Evolutionary conservation across 2,113 vertebrate species (phyloP), one percentile per base, ranked within the genome.

Genomic region (Salvelinus sp.): DNA sequence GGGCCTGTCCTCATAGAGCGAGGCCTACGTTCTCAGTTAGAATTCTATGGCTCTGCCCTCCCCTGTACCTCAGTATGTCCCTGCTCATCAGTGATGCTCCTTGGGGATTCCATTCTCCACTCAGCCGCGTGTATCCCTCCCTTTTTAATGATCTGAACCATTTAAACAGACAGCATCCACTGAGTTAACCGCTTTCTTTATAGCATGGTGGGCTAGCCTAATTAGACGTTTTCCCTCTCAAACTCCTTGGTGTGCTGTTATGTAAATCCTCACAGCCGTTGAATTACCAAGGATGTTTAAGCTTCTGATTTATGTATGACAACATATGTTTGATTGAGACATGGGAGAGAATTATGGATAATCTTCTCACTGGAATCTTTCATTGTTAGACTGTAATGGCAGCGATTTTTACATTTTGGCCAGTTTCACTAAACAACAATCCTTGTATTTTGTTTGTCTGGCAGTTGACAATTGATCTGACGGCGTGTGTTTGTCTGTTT

Each of bases 401-500:
- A 63, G 16, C 60, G 1, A 23, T 63, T 63, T 63, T 44, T 63
- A 22, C 7, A 9, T 10, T 63, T 54, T 54, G 12, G 5, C 50
- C 12, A 14, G 50, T 54, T 54, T 54, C 50, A 18, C 50, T 18
- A 54, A 16, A 18, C 14, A 14, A 54, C 50, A 54, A 3, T 16
- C 50, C 50, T 54, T 54, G 12, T 54, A 2, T 10, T 44, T 44
- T 7, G 48, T 54, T 54, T 18, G 3, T 54, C 50, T 62, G n/a
- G n/a, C 58, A 7, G n/a, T 18, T 48, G 18, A 22, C 10, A 10
- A 4, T 47, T 48, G 33, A 69, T 69, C 38, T 87, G 28, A 84
- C 27, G 12, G 16, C 16, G 0, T 28, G 1, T 70, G 3, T 74
- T 50, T 64, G 0, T 84, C 87, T 89, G 73, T 65, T 80, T 27